phyloP scores from a whole-genome alignment of 2,888 invertebrate genomes.

The Minunthozetes semirufus region DNA sequence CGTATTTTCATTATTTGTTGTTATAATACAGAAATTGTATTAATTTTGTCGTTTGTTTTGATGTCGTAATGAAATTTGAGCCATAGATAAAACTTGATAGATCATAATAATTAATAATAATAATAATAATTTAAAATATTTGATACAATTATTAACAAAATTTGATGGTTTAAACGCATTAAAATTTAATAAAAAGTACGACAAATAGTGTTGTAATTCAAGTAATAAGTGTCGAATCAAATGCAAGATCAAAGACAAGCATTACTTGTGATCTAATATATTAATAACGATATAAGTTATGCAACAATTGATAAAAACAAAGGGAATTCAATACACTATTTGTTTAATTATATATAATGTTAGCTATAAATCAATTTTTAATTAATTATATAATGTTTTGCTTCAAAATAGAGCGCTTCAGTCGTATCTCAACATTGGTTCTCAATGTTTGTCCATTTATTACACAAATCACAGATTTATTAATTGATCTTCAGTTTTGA shows the following conservation, averaged over 20 bases:
- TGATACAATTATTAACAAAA: conserved; percentile 32
- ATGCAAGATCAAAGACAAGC: conserved; percentile 8
- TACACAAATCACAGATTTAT: conserved; percentile 30
- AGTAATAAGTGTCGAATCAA: conserved; percentile 5
- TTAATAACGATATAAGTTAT: conserved; percentile 29
- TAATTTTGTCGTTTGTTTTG: neutral
- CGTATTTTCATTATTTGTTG: conserved; percentile 2
- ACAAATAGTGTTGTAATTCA: neutral
- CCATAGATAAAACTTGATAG: no score
- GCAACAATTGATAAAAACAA: conserved; percentile 26
- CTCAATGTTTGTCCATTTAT: conserved; percentile 6
- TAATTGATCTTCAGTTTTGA: conserved; percentile 24
- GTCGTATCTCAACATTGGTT: conserved; percentile 2
- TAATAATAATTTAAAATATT: conserved; percentile 28
- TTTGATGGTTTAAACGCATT: conserved; percentile 20
- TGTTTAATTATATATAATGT: neutral
- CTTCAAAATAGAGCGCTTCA: conserved; percentile 18
- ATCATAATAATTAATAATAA: no score
- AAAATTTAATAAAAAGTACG: conserved; percentile 12
- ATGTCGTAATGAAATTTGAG: neutral
- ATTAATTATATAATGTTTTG: conserved; percentile 17
- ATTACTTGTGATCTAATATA: conserved; percentile 1
- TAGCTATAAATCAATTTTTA: conserved; percentile 5
- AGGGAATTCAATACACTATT: conserved; percentile 11
- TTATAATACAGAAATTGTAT: conserved; percentile 5